phyloP scores from a whole-genome alignment of 1,140 invertebrate species.

The Drosophila prosaltans region DNA sequence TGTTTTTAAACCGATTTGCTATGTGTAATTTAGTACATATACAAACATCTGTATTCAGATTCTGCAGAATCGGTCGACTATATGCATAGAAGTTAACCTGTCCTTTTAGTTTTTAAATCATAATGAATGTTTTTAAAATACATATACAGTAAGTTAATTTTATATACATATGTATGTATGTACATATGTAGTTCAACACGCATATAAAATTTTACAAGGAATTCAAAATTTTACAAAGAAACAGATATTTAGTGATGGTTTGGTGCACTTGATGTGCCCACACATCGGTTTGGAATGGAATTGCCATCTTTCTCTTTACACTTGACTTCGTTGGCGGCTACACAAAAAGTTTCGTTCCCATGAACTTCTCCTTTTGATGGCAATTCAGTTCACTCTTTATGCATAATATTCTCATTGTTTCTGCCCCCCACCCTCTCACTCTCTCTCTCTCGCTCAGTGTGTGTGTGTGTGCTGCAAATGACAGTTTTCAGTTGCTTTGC shows the following conservation, averaged over 20 bases:
- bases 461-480: conserved; percentile 50
- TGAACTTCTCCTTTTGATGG: conserved; percentile 58
- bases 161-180: too few relatives aligned
- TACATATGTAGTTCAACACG: too few relatives aligned
- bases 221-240: not conserved
- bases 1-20: too few relatives aligned
- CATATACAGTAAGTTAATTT: too few relatives aligned
- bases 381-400: conserved; percentile 51
- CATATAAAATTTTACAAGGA: too few relatives aligned
- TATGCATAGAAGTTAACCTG: too few relatives aligned
- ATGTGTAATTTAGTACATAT: too few relatives aligned
- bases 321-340: conserved; percentile 52
- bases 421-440: not conserved
- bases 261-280: conserved; percentile 23
- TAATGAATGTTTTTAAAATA: too few relatives aligned
- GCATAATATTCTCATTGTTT: conserved; percentile 48
- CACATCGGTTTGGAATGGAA: conserved; percentile 7
- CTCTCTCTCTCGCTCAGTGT: not conserved
- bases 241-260: conserved; percentile 7
- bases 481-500: conserved; percentile 53
- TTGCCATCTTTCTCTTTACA: conserved; percentile 44
- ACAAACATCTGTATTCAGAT: too few relatives aligned
- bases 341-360: conserved; percentile 65
- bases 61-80: too few relatives aligned
- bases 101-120: too few relatives aligned